These are phyloP conservation scores for Lytechinus pictus DNA, from an alignment of 35 echinoderm and acorn worm species.

Conservation along the genomic window DNA sequence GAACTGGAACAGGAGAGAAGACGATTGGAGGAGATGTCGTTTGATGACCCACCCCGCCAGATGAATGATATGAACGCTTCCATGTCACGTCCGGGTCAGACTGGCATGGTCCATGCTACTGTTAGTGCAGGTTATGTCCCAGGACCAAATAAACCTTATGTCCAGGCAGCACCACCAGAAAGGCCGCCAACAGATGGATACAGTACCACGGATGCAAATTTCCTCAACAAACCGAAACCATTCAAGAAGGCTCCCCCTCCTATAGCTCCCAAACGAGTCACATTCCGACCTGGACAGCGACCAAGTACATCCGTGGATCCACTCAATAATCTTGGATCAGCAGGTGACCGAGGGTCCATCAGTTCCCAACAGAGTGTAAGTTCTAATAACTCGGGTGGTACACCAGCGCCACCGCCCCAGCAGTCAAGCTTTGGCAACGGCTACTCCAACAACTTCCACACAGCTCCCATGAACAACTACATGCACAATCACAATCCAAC, in stretches of 20 bases:
- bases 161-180: slow-evolving; percentile 42
- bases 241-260: slow-evolving; percentile 57
- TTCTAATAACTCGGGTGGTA: slow-evolving; percentile 52
- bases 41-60: slow-evolving; percentile 22
- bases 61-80: slow-evolving; percentile 29
- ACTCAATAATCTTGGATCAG: slow-evolving; percentile 47
- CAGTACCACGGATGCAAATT: background rate
- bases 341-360: slow-evolving; percentile 43
- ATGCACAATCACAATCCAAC: slow-evolving; percentile 58
- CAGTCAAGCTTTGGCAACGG: slow-evolving; percentile 48
- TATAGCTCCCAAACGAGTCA: slow-evolving; percentile 55
- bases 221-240: slow-evolving; percentile 41
- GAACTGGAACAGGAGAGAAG: slow-evolving; percentile 87
- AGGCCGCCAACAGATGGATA: slow-evolving; percentile 25
- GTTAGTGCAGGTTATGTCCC: slow-evolving; percentile 73
- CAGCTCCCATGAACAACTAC: slow-evolving; percentile 1
- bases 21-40: slow-evolving; percentile 81
- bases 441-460: slow-evolving; percentile 47
- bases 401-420: slow-evolving; percentile 33
- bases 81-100: background rate
- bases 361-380: slow-evolving; percentile 36
- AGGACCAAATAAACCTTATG: slow-evolving; percentile 61
- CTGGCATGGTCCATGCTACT: slow-evolving; percentile 58
- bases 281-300: slow-evolving; percentile 57
- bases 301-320: slow-evolving; percentile 68